Base-by-base conservation (phyloP, 1,140 invertebrate species). In the Papilio polytes region DNA sequence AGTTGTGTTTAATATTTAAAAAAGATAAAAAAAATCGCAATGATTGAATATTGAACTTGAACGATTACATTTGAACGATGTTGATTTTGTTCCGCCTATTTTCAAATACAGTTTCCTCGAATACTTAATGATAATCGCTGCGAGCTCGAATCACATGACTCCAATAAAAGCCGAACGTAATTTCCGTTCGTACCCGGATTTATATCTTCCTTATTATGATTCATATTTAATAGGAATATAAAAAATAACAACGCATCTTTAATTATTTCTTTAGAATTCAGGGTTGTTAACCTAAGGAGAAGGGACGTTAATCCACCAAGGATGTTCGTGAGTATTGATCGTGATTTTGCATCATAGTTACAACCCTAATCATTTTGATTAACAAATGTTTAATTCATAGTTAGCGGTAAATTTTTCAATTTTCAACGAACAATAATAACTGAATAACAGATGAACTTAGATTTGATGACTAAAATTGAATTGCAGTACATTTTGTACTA, bases 261-360 rank as follows among this genome's bases (percentile, higher is more conserved):
- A 74, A 74, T 74, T 74, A 44, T 74, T 74, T 20, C 18, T 44
- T 18, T 74, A 46, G 74, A 53, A 81, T 70, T 87, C 85, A 89
- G 85, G 87, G 88, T 87, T 85, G 83, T 56, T 87, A 81, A 89
- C 84, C 87, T 80, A 70, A 10, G 81, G 89, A 90, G 90, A 91
- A 91, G 90, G 90, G 89, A 89, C 86, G 83, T 81, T 88, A 85
- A 74, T 56, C 73, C 13, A 85, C 85, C 88, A 91, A 91, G 90
- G 89, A 91, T 91, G 86, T 80, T 84, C 89, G 88, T 90, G 88
- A 86, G 84, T 51, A 63, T 46, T 74, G 76, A 83, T 91, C 90
- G 90, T 90, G 89, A 89, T 84, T 78, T 80, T 70, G 80, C 80
- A 80, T 80, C 78, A 82, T 84, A 80, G 85, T 85, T 85, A 85